A percentile compares a stretch with the other conserved stretches of the same genome.
phyloP scores from a whole-genome alignment of 2,113 vertebrate genomes.

The Glaucidium brasilianum region DNA sequence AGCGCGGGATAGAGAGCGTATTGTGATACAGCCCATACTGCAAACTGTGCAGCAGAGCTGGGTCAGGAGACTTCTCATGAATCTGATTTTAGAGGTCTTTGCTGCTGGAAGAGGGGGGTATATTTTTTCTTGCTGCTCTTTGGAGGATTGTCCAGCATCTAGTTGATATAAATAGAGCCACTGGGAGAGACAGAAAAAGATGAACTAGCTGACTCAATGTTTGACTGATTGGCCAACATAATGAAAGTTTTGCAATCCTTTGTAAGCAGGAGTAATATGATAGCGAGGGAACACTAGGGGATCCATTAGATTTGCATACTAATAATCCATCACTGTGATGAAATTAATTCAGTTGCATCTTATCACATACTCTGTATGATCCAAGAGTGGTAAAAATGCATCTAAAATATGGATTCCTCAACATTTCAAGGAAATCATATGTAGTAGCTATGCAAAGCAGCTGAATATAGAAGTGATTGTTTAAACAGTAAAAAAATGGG shows the following conservation, averaged over 20 bases:
- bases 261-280: conserved; percentile 11
- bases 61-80: not conserved
- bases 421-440: not conserved
- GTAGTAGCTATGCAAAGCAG: not conserved
- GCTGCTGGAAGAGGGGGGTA: not conserved
- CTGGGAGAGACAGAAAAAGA: conserved; percentile 7
- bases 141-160: not conserved
- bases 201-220: not conserved
- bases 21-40: not conserved
- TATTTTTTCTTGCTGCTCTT: not conserved
- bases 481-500: not conserved
- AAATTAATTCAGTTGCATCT: conserved; percentile 36
- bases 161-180: not conserved
- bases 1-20: not conserved
- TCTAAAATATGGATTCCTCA: not conserved
- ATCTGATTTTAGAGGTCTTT: not conserved
- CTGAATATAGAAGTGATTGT: not conserved
- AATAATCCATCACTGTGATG: conserved; percentile 25
- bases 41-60: not conserved
- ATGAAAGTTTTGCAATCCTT: conserved; percentile 44
- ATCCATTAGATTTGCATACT: conserved; percentile 50
- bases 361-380: not conserved
- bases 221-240: conserved; percentile 32
- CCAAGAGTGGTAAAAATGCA: not conserved
- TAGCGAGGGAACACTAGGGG: conserved; percentile 24